Evolutionary conservation across 2,113 vertebrate species (phyloP).

Genomic region (Willisornis vidua): DNA sequence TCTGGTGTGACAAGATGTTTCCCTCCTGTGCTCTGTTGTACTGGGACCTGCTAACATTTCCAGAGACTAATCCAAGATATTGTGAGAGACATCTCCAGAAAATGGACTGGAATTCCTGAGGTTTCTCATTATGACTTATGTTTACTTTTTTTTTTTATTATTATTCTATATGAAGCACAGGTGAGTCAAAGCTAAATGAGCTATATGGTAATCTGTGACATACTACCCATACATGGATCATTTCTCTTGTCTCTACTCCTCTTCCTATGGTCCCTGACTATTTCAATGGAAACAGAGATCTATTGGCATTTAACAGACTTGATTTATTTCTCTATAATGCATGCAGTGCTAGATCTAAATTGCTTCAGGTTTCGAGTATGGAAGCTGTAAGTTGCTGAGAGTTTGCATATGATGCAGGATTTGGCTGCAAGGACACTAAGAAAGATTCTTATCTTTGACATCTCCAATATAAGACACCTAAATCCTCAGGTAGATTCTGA

Average conservation of each 20-base stretch:
- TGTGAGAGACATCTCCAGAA: background rate
- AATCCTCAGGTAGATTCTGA: background rate
- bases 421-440: background rate
- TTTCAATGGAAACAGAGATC: background rate
- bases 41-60: background rate
- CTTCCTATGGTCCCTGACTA: background rate
- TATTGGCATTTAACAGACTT: background rate
- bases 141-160: background rate
- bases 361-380: background rate
- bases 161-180: background rate
- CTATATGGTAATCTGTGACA: background rate
- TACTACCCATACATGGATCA: background rate
- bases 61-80: background rate
- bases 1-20: background rate
- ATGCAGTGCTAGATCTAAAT: background rate
- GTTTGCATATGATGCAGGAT: background rate
- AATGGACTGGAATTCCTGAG: background rate
- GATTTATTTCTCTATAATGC: background rate
- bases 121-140: fast-evolving
- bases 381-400: conserved; percentile 3
- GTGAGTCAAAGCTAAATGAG: background rate
- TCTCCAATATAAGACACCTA: background rate
- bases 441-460: background rate
- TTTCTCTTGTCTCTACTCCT: background rate
- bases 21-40: background rate